Percentiles rank a stretch among this genome's conserved stretches.
These are phyloP conservation scores for Pseudococcus viburni DNA, from an alignment of 2,888 invertebrate species.

Conservation along the genomic window DNA sequence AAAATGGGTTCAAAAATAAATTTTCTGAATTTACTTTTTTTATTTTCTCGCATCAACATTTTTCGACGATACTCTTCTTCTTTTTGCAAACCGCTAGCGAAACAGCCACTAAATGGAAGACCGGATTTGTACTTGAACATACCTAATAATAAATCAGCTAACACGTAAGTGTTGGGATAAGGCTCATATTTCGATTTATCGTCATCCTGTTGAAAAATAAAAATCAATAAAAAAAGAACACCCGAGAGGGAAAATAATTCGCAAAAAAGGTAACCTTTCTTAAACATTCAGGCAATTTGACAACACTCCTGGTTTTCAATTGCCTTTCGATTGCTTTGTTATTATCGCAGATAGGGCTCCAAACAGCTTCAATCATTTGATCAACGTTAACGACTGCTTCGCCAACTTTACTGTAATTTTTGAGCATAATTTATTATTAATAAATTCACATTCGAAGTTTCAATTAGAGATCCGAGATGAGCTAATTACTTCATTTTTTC, in stretches of 20 bases:
- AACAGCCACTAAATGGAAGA: constrained; percentile 33
- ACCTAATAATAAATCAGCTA: constrained; percentile 51
- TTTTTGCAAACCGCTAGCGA: constrained; percentile 30
- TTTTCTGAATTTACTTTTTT: constrained; percentile 32
- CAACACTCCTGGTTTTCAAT: constrained; percentile 25
- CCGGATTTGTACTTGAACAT: constrained; percentile 59
- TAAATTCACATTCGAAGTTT: not conserved
- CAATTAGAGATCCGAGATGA: not conserved
- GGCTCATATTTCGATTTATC: constrained; percentile 24
- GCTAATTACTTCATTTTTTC: constrained; percentile 58
- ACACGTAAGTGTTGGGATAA: constrained; percentile 55
- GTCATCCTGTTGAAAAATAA: not conserved
- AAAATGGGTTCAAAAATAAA: not conserved
- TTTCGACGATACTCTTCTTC: constrained; percentile 52
- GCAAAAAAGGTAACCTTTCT: not conserved
- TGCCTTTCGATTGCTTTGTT: constrained; percentile 56
- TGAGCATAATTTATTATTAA: too few relatives aligned
- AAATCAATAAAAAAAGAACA: not conserved
- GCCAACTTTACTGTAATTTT: constrained; percentile 46
- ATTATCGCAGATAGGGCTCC: constrained; percentile 49
- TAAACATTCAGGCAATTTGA: not conserved
- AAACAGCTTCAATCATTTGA: constrained; percentile 52
- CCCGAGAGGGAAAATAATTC: not conserved
- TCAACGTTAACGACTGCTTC: constrained; percentile 50
- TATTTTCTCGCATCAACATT: not conserved